Base-by-base conservation (phyloP, 2,113 vertebrate species). In the Apaloderma vittatum region DNA sequence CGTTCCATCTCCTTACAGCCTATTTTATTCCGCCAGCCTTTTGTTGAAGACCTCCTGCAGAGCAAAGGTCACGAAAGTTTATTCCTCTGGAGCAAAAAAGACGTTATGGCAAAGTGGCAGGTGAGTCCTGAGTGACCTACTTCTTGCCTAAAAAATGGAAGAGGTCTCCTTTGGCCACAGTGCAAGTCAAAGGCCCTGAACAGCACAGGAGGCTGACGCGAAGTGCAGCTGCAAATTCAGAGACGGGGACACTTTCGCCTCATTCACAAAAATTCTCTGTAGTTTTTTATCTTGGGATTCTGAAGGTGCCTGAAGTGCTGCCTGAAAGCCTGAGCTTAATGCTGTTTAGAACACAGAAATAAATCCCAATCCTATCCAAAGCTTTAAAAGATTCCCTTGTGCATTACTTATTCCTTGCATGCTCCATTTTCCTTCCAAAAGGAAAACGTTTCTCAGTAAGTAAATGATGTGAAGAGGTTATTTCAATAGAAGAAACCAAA, bases 331-430 rank as follows among this genome's bases (percentile, higher is more conserved):
- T 54, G 88, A 57, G 27, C 30, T 23, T 17, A 51, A 40, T 5
- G 20, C 34, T 73, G 34, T 20, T 51, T 37, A 48, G 45, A 48
- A 51, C 45, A 34, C 2, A n/a, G 49, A 91, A 88, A 61, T 13
- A 55, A 0, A 3, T 29, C 4, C 27, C 54, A 55, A 16, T 32
- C 1, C 1, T 32, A 36, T 6, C 27, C 30, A 12, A 15, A 51
- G 23, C 27, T 76, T 21, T 59, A 61, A 36, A 84, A 85, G 19
- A 45, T 27, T 75, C 13, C 15, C 61, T 54, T 83, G 23, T 45
- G 36, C 37, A 9, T 45, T 37, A 57, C 40, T 63, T 74, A 40
- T n/a, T 43, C 54, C 51, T 71, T 24, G 8, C 22, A 34, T 15
- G 32, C 30, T 79, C 26, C 71, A 30, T 4, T 68, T 65, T 70